Evolutionary conservation across 2,113 vertebrate genomes (phyloP).

Genomic region (Fulica atra): DNA sequence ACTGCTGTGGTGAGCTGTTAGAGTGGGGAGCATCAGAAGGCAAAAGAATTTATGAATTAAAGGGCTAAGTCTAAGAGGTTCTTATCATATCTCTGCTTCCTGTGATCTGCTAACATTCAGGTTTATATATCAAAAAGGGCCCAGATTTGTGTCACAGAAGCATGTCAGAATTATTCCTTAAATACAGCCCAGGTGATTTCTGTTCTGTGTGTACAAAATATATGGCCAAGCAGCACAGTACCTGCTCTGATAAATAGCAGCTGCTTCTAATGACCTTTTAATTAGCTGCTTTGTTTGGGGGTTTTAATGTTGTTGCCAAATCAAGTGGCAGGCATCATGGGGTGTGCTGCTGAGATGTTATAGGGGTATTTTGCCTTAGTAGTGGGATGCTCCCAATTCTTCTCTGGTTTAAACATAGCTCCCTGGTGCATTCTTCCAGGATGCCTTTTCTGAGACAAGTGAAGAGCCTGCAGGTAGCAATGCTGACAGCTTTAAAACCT

Average conservation of each 20-base stretch:
- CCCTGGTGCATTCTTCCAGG: not conserved
- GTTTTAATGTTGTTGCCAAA: not conserved
- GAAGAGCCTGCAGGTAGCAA: not conserved
- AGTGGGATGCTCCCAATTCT: not conserved
- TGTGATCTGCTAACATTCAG: constrained; percentile 3
- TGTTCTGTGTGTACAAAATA: not conserved
- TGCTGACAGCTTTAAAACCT: not conserved
- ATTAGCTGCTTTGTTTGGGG: not conserved
- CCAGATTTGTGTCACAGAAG: not conserved
- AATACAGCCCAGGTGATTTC: not conserved
- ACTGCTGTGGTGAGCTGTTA: constrained; percentile 16
- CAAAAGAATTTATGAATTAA: constrained; percentile 13
- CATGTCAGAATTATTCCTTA: not conserved
- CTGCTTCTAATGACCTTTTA: not conserved
- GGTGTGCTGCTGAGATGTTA: not conserved
- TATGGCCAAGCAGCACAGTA: not conserved
- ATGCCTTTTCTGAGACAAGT: not conserved
- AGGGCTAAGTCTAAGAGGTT: constrained; percentile 6
- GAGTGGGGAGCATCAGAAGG: constrained; percentile 2
- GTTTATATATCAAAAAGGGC: constrained; percentile 8
- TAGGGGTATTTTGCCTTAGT: not conserved
- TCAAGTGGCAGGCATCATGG: not conserved
- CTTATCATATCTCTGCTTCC: not conserved
- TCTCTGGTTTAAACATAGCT: not conserved
- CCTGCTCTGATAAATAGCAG: not conserved